These are phyloP conservation scores for Hypomecis atomaria DNA, from an alignment of 2,888 invertebrate species.

Conservation along the genomic window DNA sequence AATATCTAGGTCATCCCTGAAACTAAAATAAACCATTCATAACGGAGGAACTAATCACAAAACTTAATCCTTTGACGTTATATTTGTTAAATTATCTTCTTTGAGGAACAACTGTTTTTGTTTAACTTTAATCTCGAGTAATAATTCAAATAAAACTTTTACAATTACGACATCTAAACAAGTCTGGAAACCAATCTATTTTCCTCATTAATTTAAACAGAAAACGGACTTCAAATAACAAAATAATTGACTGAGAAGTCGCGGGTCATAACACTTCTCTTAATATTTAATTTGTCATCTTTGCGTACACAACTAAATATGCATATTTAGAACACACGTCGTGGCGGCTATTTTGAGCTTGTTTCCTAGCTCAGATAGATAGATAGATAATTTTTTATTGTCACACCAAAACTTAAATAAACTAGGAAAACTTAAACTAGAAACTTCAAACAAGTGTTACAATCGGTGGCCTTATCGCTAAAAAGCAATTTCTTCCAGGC, in stretches of 20 bases:
- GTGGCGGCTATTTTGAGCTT: too few species aligned
- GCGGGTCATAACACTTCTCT: background rate
- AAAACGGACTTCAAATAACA: conserved; percentile 21
- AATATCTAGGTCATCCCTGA: conserved; percentile 6
- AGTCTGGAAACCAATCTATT: conserved; percentile 30
- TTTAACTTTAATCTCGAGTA: conserved; percentile 25
- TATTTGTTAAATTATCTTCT: conserved; percentile 18
- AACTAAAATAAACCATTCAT: conserved; percentile 10
- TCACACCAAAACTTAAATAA: too few species aligned
- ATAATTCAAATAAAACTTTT: conserved; percentile 34
- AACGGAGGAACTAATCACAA: conserved; percentile 13
- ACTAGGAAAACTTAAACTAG: too few species aligned
- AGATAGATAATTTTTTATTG: too few species aligned
- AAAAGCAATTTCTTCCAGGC: too few species aligned
- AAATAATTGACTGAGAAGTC: conserved; percentile 9
- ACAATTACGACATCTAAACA: conserved; percentile 32
- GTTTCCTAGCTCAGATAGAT: too few species aligned
- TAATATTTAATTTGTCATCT: background rate
- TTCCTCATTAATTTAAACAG: conserved; percentile 29
- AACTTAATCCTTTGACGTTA: conserved; percentile 21
- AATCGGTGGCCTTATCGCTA: too few species aligned
- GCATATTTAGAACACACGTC: too few species aligned
- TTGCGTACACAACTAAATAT: too few species aligned
- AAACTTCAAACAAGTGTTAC: too few species aligned
- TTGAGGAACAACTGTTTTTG: conserved; percentile 15